phyloP scores from a whole-genome alignment of 2,888 invertebrate species.

The Acanthoscelides obtectus region DNA sequence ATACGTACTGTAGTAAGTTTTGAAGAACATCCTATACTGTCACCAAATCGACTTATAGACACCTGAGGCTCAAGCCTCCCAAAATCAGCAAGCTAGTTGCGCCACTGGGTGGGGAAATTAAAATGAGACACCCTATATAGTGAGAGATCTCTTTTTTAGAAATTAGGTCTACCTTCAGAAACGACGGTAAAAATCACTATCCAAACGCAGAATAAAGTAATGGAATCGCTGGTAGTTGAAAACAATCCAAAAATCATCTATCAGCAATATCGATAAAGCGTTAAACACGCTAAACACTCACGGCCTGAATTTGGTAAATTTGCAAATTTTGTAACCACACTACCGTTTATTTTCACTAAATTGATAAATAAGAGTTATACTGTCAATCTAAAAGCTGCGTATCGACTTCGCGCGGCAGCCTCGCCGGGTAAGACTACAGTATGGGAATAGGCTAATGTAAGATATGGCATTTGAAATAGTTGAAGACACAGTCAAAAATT shows the following conservation, averaged over 20 bases:
- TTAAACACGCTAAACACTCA: neutral
- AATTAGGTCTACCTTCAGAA: neutral
- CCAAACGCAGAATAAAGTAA: neutral
- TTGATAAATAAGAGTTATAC: too few species aligned
- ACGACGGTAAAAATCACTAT: neutral
- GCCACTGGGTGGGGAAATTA: too few species aligned
- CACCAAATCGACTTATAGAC: too few species aligned
- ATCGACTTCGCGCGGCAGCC: constrained; percentile 1
- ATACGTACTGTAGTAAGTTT: too few species aligned
- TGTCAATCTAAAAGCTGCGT: neutral
- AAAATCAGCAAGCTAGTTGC: too few species aligned
- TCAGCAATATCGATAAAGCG: neutral
- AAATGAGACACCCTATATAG: too few species aligned
- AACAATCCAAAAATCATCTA: neutral
- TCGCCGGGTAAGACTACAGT: constrained; percentile 1
- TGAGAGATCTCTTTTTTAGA: neutral
- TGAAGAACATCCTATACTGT: too few species aligned
- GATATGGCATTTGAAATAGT: constrained; percentile 11
- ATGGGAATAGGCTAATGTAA: constrained; percentile 11
- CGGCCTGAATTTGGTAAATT: neutral
- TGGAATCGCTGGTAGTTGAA: neutral
- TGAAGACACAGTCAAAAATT: constrained; percentile 15
- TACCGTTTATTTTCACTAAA: too few species aligned
- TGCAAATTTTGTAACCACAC: neutral
- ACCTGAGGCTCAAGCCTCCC: too few species aligned